Evolutionary conservation across 1,140 invertebrate genomes (phyloP).

Genomic region (Dreissena rostriformis): DNA sequence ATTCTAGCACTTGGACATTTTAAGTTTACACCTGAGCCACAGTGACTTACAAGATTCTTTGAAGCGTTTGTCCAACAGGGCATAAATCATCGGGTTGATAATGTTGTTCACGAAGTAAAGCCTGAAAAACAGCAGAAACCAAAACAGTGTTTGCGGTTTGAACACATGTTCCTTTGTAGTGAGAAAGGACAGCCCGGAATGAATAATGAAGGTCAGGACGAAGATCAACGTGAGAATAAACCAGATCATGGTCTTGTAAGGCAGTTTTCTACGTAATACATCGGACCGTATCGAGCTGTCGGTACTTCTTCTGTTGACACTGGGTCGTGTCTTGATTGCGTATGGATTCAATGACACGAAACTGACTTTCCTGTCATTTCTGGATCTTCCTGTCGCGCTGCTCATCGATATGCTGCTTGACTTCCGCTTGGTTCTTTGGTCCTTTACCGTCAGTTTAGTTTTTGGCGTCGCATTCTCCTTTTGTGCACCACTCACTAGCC

Average conservation of each 20-base stretch:
- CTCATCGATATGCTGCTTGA: background rate
- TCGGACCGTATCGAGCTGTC: background rate
- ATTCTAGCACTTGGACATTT: background rate
- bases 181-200: conserved; percentile 29
- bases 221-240: conserved; percentile 57
- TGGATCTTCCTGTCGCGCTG: background rate
- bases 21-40: background rate
- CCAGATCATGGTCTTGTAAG: conserved; percentile 57
- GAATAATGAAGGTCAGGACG: conserved; percentile 34
- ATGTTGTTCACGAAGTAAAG: conserved; percentile 60
- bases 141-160: conserved; percentile 4
- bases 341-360: background rate
- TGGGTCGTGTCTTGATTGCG: background rate
- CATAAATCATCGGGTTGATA: conserved; percentile 58
- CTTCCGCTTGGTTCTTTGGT: background rate
- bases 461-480: background rate
- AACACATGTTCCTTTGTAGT: conserved; percentile 44
- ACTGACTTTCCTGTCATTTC: background rate
- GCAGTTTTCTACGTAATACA: background rate
- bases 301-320: background rate
- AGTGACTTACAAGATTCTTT: conserved; percentile 29
- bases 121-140: conserved; percentile 36
- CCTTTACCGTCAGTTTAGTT: background rate
- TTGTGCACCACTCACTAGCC: too few species aligned
- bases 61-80: conserved; percentile 53